A percentile compares a stretch with the other conserved stretches of the same genome.
phyloP scores from a whole-genome alignment of 2,797 vertebrate genomes.

The Micromesistius poutassou region DNA sequence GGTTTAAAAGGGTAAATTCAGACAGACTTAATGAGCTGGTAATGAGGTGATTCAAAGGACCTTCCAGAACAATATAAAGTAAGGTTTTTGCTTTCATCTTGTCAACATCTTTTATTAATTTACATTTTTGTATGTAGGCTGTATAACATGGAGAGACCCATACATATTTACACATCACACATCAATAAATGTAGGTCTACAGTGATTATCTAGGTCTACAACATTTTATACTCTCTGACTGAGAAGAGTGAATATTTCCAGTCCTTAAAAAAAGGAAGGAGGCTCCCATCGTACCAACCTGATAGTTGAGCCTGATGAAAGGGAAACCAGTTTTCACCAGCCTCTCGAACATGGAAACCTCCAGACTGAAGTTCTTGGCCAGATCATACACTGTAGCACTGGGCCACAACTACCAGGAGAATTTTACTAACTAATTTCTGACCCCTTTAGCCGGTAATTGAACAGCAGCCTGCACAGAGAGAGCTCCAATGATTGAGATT shows the following conservation, averaged over 20 bases:
- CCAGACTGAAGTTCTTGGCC: conserved; percentile 89
- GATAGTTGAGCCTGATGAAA: conserved; percentile 87
- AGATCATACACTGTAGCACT: conserved; percentile 91
- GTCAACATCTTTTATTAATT: too few species aligned
- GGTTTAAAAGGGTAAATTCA: too few species aligned
- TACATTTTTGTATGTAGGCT: too few species aligned
- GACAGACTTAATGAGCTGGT: too few species aligned
- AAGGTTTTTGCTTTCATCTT: too few species aligned
- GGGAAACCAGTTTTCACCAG: conserved; percentile 84
- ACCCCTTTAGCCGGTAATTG: not conserved
- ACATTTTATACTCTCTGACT: too few species aligned
- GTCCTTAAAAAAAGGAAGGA: not conserved
- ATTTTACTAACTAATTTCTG: too few species aligned
- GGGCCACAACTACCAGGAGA: conserved; percentile 81
- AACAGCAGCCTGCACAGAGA: not conserved
- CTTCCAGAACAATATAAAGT: too few species aligned
- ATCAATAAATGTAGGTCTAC: too few species aligned
- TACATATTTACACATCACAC: too few species aligned
- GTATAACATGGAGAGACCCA: not conserved
- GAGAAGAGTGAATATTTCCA: not conserved
- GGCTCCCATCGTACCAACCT: conserved; percentile 70
- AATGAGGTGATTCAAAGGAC: too few species aligned
- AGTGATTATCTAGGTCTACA: too few species aligned
- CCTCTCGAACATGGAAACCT: conserved; percentile 94
- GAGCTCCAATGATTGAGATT: not conserved